These are phyloP conservation scores for Lathamus discolor DNA, from an alignment of 2,113 vertebrate species.

Conservation along the genomic window DNA sequence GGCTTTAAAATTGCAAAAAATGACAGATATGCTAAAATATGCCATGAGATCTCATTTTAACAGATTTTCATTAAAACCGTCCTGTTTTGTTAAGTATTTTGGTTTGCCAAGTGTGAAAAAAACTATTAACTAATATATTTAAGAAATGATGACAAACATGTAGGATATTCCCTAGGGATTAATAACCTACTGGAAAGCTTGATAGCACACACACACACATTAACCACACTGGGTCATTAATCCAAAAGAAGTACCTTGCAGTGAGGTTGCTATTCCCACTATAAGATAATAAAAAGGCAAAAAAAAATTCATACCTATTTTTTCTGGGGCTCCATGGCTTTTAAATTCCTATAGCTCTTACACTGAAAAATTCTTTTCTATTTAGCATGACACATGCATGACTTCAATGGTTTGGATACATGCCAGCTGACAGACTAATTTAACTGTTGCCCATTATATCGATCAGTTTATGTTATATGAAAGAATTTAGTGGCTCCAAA, in stretches of 20 bases:
- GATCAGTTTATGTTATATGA: background rate
- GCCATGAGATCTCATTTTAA: background rate
- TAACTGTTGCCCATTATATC: background rate
- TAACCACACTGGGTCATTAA: slow-evolving; percentile 54
- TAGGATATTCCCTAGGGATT: slow-evolving; percentile 23
- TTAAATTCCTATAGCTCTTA: background rate
- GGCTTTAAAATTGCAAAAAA: background rate
- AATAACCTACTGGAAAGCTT: slow-evolving; percentile 53
- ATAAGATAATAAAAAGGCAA: slow-evolving; percentile 36
- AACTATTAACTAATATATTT: slow-evolving; percentile 24
- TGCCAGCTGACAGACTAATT: slow-evolving; percentile 23
- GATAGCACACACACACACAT: slow-evolving; percentile 48
- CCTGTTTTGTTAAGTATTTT: slow-evolving; percentile 7
- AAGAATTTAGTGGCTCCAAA: background rate
- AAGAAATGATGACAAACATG: slow-evolving; percentile 38
- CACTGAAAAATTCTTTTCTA: background rate
- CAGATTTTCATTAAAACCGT: background rate
- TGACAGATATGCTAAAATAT: background rate
- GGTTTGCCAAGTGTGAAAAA: slow-evolving; percentile 36
- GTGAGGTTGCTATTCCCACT: background rate
- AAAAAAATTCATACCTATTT: background rate
- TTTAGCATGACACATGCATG: slow-evolving; percentile 25
- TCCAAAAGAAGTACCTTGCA: slow-evolving; percentile 32
- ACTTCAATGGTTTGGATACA: background rate
- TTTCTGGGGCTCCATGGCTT: background rate